phyloP scores from a whole-genome alignment of 2,797 vertebrate species.

The Lepilemur septentrionalis region DNA sequence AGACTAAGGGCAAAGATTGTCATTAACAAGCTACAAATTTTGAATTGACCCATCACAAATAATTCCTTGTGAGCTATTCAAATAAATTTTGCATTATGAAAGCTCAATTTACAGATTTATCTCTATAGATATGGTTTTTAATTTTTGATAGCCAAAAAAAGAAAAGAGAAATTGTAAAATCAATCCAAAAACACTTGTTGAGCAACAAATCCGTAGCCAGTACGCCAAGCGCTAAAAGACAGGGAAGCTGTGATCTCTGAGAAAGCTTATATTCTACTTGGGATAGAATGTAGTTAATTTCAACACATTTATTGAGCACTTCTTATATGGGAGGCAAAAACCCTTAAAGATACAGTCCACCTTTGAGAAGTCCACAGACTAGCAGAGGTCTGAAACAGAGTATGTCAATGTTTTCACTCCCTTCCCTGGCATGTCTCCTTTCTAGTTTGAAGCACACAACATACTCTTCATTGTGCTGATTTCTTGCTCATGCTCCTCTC shows the following conservation, averaged over 20 bases:
- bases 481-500: background rate
- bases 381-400: background rate
- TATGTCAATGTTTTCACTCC: too few relatives aligned
- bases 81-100: background rate
- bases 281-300: background rate
- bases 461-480: background rate
- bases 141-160: background rate
- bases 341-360: background rate
- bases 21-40: background rate
- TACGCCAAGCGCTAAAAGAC: background rate
- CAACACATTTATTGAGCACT: background rate
- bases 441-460: background rate
- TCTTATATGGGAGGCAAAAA: background rate
- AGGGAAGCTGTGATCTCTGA: background rate
- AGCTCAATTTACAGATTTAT: background rate
- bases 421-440: too few relatives aligned
- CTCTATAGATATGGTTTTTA: background rate
- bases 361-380: background rate
- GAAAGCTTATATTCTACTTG: background rate
- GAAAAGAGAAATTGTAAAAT: background rate
- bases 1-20: background rate
- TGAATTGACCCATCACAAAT: background rate
- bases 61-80: background rate
- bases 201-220: background rate
- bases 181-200: background rate